A percentile compares a stretch with the other conserved stretches of the same genome.
Conservation (phyloP, 2,797 vertebrate genomes). For the Phoxinus dragarum region DNA sequence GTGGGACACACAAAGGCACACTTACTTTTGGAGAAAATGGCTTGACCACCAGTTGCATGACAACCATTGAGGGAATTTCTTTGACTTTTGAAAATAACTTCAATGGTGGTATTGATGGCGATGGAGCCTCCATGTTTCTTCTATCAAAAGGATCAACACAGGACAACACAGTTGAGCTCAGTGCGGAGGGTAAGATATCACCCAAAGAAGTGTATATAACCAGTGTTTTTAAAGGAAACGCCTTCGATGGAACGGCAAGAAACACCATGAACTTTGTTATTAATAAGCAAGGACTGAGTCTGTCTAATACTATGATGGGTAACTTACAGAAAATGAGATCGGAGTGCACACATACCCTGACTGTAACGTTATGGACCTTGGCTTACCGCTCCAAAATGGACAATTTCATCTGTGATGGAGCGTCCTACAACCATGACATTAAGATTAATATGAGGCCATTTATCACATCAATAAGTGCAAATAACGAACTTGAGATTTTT, state of each 20-base stretch:
- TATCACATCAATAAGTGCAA: constrained; percentile 75
- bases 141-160: constrained; percentile 79
- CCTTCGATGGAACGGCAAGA: constrained; percentile 79
- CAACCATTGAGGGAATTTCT: constrained; percentile 82
- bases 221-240: constrained; percentile 81
- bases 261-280: constrained; percentile 83
- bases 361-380: constrained; percentile 82
- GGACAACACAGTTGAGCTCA: constrained; percentile 83
- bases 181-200: constrained; percentile 80
- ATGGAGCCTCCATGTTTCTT: constrained; percentile 79
- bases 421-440: constrained; percentile 87
- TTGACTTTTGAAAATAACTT: constrained; percentile 85
- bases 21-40: constrained; percentile 78
- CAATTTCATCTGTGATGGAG: constrained; percentile 81
- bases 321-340: constrained; percentile 81
- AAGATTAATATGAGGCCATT: constrained; percentile 85
- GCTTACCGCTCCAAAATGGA: constrained; percentile 82
- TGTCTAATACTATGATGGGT: constrained; percentile 82
- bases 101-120: constrained; percentile 76
- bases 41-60: constrained; percentile 83
- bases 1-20: constrained; percentile 86
- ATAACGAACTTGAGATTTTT: constrained; percentile 80
- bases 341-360: constrained; percentile 85
- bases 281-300: constrained; percentile 82
- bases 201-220: constrained; percentile 75